Evolutionary conservation across 2,797 vertebrate genomes (phyloP).

Genomic region (Artibeus lituratus): DNA sequence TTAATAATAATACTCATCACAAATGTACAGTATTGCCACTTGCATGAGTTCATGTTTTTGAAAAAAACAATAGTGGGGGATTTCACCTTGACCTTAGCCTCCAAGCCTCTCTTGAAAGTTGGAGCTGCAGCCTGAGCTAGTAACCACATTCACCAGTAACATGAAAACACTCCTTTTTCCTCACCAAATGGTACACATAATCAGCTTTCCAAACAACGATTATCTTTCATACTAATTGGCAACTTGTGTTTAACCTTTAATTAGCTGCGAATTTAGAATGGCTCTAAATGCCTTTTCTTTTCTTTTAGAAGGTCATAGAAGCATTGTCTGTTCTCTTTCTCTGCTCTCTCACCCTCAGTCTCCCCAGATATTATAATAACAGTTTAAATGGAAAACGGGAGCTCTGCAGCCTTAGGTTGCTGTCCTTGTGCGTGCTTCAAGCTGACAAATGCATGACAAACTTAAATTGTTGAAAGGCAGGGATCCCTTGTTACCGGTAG

Average conservation of each 20-base stretch:
- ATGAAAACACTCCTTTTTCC: conserved; percentile 69
- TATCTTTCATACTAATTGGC: conserved; percentile 83
- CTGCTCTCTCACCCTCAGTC: not conserved
- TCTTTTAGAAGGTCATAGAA: conserved; percentile 79
- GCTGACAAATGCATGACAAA: conserved; percentile 66
- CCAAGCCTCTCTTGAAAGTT: conserved; percentile 70
- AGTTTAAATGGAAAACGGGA: conserved; percentile 77
- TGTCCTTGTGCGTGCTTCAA: conserved; percentile 69
- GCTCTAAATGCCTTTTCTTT: conserved; percentile 74
- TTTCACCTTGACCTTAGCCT: conserved; percentile 66
- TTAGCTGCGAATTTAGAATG: conserved; percentile 82
- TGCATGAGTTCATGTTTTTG: not conserved
- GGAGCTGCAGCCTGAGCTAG: conserved; percentile 49
- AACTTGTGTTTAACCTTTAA: conserved; percentile 84
- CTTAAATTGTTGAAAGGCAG: conserved; percentile 66
- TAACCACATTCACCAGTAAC: conserved; percentile 74
- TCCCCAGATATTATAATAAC: conserved; percentile 40
- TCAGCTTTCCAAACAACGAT: conserved; percentile 81
- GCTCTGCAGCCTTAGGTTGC: conserved; percentile 54
- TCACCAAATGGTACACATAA: conserved; percentile 77
- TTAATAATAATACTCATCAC: not conserved
- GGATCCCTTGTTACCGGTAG: conserved; percentile 61
- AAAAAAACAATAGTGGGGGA: not conserved
- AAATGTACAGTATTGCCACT: not conserved
- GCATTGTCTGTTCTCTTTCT: conserved; percentile 59